Evolutionary conservation across 2,113 vertebrate genomes (phyloP).

Genomic region (Alectura lathami): DNA sequence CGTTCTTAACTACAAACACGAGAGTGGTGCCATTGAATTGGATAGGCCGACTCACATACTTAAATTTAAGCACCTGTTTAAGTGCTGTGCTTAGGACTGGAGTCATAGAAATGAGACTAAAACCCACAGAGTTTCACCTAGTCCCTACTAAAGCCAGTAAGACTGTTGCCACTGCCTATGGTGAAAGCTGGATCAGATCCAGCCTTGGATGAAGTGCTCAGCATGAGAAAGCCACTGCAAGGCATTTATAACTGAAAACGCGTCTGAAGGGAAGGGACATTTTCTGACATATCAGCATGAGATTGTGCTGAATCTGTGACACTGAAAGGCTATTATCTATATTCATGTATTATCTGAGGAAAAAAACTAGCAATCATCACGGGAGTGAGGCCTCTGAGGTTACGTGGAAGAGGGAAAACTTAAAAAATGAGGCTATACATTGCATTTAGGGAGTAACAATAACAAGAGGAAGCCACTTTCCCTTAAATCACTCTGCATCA

Average conservation of each 20-base stretch:
- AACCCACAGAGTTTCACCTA: background rate
- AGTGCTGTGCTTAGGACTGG: background rate
- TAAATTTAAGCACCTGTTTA: background rate
- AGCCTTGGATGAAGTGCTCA: background rate
- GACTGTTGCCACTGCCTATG: background rate
- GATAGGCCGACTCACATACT: background rate
- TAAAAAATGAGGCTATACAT: background rate
- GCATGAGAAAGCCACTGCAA: background rate
- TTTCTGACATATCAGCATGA: background rate
- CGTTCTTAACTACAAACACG: background rate
- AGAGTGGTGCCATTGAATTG: background rate
- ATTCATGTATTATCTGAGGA: background rate
- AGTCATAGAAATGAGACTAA: background rate
- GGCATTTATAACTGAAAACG: background rate
- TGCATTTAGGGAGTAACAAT: background rate
- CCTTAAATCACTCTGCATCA: background rate
- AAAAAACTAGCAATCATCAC: background rate
- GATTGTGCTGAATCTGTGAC: background rate
- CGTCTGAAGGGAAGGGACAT: background rate
- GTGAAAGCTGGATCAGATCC: background rate
- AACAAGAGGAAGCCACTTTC: constrained; percentile 14
- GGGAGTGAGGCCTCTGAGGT: background rate
- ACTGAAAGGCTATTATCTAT: background rate
- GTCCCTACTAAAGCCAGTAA: background rate
- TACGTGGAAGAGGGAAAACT: background rate